Conservation (phyloP, 2,113 vertebrate genomes). For the Lasiurus cinereus region DNA sequence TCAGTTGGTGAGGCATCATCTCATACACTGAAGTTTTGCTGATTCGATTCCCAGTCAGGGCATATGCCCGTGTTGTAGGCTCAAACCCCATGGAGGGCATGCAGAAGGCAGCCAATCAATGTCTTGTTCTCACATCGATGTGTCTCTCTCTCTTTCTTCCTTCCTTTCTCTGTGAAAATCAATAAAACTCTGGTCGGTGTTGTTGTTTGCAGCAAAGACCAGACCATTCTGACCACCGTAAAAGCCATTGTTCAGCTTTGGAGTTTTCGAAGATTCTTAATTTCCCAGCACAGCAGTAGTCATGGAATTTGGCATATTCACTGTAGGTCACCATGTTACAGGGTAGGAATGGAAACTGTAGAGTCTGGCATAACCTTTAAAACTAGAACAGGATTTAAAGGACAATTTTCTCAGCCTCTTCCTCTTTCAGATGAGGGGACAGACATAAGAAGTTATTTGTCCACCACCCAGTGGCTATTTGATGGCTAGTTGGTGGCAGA, state of each 20-base stretch:
- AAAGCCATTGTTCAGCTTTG: not conserved
- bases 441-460: not conserved
- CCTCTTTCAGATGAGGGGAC: not conserved
- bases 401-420: not conserved
- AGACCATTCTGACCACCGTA: accelerated
- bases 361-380: not conserved
- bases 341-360: too few species aligned
- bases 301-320: not conserved
- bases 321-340: not conserved
- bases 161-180: not conserved
- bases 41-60: not conserved
- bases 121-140: not conserved
- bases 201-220: not conserved
- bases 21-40: not conserved
- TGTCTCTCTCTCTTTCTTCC: not conserved
- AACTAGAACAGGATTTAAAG: not conserved
- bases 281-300: accelerated
- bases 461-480: accelerated
- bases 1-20: not conserved
- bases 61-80: not conserved
- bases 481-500: not conserved
- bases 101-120: not conserved
- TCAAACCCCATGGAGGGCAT: not conserved
- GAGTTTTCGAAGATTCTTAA: not conserved
- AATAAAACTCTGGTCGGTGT: not conserved